Conservation (phyloP, 2,113 vertebrate genomes). For the Panurus biarmicus region DNA sequence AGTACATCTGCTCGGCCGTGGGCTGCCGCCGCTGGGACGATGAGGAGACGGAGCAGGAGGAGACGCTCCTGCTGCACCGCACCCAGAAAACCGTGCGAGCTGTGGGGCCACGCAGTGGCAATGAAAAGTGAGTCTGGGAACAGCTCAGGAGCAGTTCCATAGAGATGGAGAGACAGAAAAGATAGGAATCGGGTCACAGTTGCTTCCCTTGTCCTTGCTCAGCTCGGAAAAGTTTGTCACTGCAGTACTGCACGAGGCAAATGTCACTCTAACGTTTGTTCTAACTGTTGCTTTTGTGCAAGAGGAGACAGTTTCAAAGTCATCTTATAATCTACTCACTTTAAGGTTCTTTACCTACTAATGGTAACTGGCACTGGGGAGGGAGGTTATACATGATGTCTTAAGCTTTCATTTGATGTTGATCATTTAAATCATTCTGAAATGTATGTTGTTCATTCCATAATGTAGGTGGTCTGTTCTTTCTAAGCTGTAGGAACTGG, state of each 20-base stretch:
- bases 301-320: neutral
- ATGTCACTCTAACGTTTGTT: neutral
- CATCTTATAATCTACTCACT: neutral
- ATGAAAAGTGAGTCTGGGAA: constrained; percentile 82
- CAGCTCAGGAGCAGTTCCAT: accelerated
- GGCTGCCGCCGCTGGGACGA: constrained; percentile 90
- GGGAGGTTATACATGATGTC: neutral
- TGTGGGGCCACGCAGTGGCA: constrained; percentile 89
- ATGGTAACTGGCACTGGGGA: neutral
- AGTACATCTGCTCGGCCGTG: constrained; percentile 91
- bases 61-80: constrained; percentile 86
- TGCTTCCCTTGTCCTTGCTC: neutral
- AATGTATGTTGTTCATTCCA: neutral
- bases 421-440: neutral
- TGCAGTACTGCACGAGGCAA: neutral
- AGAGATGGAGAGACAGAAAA: neutral
- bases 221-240: neutral
- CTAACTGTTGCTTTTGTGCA: neutral
- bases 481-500: neutral
- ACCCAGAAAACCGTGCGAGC: constrained; percentile 96
- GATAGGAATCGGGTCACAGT: neutral
- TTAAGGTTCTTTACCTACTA: neutral
- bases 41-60: constrained; percentile 82
- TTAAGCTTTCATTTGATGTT: neutral
- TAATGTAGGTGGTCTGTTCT: neutral